These are phyloP conservation scores for Caenorhabditis elegans DNA, from an alignment of 1,140 invertebrate species.

Conservation along the genomic window WBcel235 BX284603.4:3583501-3584000, in stretches of 20 bases:
- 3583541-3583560: neutral
- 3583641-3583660: neutral
- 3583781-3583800: too few species aligned
- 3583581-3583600: conserved; percentile 8
- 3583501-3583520: neutral
- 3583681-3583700: conserved; percentile 9
- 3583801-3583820: too few species aligned
- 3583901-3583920: too few species aligned
- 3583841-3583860: too few species aligned
- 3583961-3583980: too few species aligned
- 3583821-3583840: too few species aligned
- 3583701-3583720: neutral
- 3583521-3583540: conserved; percentile 25
- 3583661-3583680: conserved; percentile 13
- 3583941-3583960: too few species aligned
- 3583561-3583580: neutral
- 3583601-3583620: neutral
- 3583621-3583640: conserved; percentile 29
- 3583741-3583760: neutral
- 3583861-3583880: too few species aligned
- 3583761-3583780: neutral
- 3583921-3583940: too few species aligned
- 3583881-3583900: too few species aligned
- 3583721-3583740: neutral
- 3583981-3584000: too few species aligned